These are phyloP conservation scores for Ctena decussata DNA, from an alignment of 2,888 invertebrate species.

Conservation along the genomic window DNA sequence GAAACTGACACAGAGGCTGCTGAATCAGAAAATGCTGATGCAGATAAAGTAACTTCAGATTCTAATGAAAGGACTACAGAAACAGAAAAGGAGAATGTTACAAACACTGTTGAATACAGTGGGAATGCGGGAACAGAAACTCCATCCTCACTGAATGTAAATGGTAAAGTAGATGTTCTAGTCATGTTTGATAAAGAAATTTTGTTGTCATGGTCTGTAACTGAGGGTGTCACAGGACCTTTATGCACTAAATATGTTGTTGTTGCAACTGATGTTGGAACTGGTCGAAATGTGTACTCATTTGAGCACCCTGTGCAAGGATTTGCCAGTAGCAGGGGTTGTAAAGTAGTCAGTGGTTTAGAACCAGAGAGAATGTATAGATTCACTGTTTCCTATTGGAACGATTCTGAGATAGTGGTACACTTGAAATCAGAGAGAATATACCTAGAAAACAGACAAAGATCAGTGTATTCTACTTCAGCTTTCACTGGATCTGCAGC, in stretches of 20 bases:
- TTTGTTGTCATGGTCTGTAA: no score
- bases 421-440: background rate
- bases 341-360: background rate
- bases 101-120: no score
- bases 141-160: no score
- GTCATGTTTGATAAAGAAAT: no score
- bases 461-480: background rate
- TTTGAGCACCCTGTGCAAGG: background rate
- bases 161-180: no score
- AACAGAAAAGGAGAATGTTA: no score
- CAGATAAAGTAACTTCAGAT: no score
- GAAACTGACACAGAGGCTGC: no score
- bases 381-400: background rate
- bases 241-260: background rate
- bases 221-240: no score
- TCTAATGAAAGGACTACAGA: no score
- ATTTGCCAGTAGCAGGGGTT: background rate
- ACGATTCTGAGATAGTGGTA: background rate
- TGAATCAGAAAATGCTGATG: no score
- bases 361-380: background rate
- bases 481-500: background rate
- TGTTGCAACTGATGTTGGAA: background rate
- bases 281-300: background rate
- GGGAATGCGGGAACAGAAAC: no score
- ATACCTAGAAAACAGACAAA: background rate